Evolutionary conservation across 2,888 invertebrate species (phyloP).

Genomic region (Coelogynopora nodosa): DNA sequence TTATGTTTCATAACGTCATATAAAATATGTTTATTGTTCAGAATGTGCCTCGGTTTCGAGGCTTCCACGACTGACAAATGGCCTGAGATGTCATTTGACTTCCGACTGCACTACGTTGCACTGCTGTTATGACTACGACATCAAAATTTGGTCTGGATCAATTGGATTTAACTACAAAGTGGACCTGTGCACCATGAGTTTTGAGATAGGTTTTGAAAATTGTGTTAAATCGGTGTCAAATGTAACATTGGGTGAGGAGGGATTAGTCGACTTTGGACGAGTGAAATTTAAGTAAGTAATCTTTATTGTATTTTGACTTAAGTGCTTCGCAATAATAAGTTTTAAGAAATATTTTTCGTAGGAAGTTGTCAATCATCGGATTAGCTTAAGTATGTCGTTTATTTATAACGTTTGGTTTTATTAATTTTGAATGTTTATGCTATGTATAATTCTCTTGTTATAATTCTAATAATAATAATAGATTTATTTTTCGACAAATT

Average conservation of each 20-base stretch:
- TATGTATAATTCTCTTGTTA: too few species aligned
- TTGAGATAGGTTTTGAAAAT: constrained; percentile 47
- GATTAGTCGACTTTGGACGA: neutral
- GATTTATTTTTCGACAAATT: too few species aligned
- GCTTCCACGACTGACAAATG: constrained; percentile 47
- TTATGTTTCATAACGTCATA: too few species aligned
- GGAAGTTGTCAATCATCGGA: too few species aligned
- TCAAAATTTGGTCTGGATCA: constrained; percentile 42
- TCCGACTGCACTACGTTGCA: constrained; percentile 47
- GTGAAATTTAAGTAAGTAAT: neutral
- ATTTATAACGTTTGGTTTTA: too few species aligned
- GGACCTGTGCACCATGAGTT: constrained; percentile 46
- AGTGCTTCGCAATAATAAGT: too few species aligned
- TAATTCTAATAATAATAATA: neutral
- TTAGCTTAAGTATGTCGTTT: too few species aligned
- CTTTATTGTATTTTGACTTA: too few species aligned
- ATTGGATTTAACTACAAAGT: constrained; percentile 45
- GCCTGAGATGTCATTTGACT: constrained; percentile 44
- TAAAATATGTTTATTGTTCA: too few species aligned
- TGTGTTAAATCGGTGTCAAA: neutral
- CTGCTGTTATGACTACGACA: constrained; percentile 47
- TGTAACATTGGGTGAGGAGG: neutral
- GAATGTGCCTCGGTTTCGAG: constrained; percentile 48
- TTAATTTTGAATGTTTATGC: too few species aligned
- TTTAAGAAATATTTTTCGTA: too few species aligned